Percentiles rank a stretch among this genome's conserved stretches.
Evolutionary conservation across 1,140 invertebrate genomes (phyloP).

Genomic region (Agrilus planipennis): DNA sequence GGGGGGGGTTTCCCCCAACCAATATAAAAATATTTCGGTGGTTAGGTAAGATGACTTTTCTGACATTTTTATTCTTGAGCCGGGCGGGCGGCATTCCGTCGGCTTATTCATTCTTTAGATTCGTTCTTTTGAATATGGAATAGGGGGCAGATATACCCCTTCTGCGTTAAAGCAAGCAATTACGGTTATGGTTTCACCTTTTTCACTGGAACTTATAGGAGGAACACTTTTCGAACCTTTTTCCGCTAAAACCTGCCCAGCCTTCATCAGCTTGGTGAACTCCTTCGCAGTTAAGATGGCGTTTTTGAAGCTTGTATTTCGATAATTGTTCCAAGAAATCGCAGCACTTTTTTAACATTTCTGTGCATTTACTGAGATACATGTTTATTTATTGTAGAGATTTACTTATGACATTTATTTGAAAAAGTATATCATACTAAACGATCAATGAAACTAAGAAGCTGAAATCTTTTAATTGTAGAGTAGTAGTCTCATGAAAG

Average conservation of each 20-base stretch:
- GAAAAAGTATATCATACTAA: not conserved
- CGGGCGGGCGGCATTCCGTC: not conserved
- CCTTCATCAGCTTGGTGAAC: constrained; percentile 12
- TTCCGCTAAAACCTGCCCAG: constrained; percentile 11
- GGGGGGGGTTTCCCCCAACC: too few relatives aligned
- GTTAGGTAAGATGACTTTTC: too few relatives aligned
- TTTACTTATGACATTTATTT: constrained; percentile 2
- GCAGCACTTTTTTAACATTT: constrained; percentile 19
- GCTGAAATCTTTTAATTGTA: not conserved
- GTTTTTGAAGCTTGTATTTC: too few relatives aligned
- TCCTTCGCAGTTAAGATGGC: constrained; percentile 20
- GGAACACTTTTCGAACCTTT: too few relatives aligned
- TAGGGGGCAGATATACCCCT: not conserved
- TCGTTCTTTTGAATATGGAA: not conserved
- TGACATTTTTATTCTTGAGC: not conserved
- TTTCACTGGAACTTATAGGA: too few relatives aligned
- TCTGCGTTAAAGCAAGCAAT: not conserved
- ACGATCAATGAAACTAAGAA: not conserved
- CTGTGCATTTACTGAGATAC: constrained; percentile 24
- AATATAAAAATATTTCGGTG: too few relatives aligned
- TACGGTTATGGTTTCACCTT: too few relatives aligned
- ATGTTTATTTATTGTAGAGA: constrained; percentile 9
- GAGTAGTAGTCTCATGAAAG: not conserved
- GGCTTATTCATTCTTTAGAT: not conserved
- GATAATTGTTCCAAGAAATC: constrained; percentile 26